Base-by-base conservation (phyloP, 2,113 vertebrate genomes). In the Gnathonemus longibarbis region DNA sequence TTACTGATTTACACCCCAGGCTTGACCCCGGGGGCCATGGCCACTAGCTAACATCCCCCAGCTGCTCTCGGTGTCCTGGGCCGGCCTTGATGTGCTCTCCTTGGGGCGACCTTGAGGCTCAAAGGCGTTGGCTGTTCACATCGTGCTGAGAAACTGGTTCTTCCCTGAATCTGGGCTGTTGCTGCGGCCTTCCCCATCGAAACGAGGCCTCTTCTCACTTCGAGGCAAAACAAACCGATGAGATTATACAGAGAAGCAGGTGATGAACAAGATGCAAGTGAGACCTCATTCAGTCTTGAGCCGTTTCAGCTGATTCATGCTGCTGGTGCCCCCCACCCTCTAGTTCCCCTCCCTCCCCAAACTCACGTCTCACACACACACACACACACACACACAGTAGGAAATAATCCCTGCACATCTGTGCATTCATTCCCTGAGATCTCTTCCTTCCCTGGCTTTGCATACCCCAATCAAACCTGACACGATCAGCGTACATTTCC, bases 1-100 rank as follows among this genome's bases (percentile, higher is more conserved):
- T 80, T 42, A 7, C 35, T 80, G 35, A 80, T 80, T 35, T 42
- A 35, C 74, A 39, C 21, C 21, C 42, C 39, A 48, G 39, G 83
- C 39, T 46, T 45, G 42, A 83, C 35, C 31, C 35, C 2, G 19
- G 77, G 42, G 77, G 42, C 35, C 56, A 90, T 21, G n/a, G 35
- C n/a, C 92, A 89, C 93, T 95, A 92, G 92, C 91, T 95, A 91
- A 94, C 93, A 91, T 91, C 91, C 91, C 93, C 95, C 97, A 97
- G 96, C 96, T 97, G 96, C 94, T 94, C 93, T 87, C 91, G 91
- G 90, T 89, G 91, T 90, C 83, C 52, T 87, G 89, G 88, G 83
- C 35, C 90, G 90, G 89, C 31, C 88, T 92, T 90, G 80, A 90
- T 19, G 88, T 56, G 77, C 42, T 84, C 83, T 66, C 35, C 39